Percentiles rank a stretch among this genome's conserved stretches.
phyloP scores from a whole-genome alignment of 1,140 invertebrate species.

The Panulirus ornatus region DNA sequence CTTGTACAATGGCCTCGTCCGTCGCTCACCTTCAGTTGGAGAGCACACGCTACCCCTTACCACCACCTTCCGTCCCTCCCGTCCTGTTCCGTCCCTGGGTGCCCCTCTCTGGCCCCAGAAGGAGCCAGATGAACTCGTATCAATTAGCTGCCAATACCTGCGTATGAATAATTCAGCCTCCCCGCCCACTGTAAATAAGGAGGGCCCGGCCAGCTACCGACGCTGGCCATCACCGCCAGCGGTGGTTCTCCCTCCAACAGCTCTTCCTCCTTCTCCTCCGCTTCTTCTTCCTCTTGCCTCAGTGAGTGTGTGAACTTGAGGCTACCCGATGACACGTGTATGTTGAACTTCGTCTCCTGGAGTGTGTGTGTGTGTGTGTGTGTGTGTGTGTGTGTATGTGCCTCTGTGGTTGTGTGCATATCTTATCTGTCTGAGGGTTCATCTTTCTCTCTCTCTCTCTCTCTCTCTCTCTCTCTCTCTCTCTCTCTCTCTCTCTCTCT shows the following conservation, averaged over 20 bases:
- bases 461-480: neutral
- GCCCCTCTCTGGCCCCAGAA: neutral
- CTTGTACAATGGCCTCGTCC: too few species aligned
- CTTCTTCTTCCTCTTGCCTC: neutral
- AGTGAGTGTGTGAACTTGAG: neutral
- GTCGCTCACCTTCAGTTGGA: too few species aligned
- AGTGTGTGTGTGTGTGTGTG: conserved; percentile 23
- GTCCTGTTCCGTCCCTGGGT: neutral
- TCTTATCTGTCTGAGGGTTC: neutral
- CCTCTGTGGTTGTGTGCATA: conserved; percentile 16
- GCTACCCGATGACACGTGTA: neutral
- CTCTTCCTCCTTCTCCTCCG: neutral
- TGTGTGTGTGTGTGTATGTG: conserved; percentile 35
- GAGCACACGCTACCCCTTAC: too few species aligned
- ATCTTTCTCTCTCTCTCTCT: neutral
- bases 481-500: conserved; percentile 17
- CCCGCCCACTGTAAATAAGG: conserved; percentile 46
- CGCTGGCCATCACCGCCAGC: neutral
- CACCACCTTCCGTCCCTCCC: neutral
- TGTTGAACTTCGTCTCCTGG: neutral
- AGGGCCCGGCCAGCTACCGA: neutral
- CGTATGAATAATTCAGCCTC: conserved; percentile 54
- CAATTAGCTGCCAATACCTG: conserved; percentile 63
- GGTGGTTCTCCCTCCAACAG: neutral
- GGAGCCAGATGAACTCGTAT: conserved; percentile 53